phyloP scores from a whole-genome alignment of 2,113 vertebrate species.

The Numida meleagris region DNA sequence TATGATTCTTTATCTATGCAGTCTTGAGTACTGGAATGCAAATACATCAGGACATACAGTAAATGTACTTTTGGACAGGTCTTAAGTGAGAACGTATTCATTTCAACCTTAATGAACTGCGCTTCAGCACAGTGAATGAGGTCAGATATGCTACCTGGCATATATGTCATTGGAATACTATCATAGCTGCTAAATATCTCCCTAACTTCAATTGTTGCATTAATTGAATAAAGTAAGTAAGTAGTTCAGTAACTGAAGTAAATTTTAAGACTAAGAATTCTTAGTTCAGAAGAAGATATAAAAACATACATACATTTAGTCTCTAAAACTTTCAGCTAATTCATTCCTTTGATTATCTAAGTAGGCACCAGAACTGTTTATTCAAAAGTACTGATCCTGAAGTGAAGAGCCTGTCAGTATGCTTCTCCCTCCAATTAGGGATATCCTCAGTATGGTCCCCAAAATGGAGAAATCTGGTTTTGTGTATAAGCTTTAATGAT shows the following conservation, averaged over 20 bases:
- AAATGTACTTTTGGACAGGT: not conserved
- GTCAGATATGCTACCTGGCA: accelerated
- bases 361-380: not conserved
- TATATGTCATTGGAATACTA: not conserved
- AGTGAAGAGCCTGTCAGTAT: not conserved
- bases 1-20: not conserved
- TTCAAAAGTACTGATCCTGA: not conserved
- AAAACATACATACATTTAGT: not conserved
- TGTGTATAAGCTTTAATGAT: not conserved
- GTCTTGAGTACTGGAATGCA: not conserved
- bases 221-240: not conserved
- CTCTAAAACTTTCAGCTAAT: not conserved
- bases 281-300: not conserved
- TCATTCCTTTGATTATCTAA: not conserved
- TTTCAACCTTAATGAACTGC: not conserved
- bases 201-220: not conserved
- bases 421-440: accelerated
- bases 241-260: not conserved
- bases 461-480: not conserved
- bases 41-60: not conserved
- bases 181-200: not conserved
- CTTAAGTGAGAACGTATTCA: not conserved
- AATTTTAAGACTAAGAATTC: not conserved
- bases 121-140: not conserved
- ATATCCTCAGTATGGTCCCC: not conserved